A percentile compares a stretch with the other conserved stretches of the same genome.
phyloP scores from a whole-genome alignment of 2,888 invertebrate genomes.

The Zygaena filipendulae region DNA sequence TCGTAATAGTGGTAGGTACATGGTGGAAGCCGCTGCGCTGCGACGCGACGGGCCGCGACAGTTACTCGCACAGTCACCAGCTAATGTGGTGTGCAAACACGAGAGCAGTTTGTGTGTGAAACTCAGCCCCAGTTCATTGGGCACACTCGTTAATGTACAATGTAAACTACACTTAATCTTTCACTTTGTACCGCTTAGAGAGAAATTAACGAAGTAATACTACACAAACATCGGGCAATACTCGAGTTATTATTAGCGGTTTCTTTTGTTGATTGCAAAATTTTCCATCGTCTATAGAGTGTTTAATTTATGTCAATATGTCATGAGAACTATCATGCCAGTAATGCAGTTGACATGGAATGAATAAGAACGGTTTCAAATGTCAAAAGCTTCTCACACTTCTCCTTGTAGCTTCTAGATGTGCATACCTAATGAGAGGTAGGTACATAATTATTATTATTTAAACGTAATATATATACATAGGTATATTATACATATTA shows the following conservation, averaged over 20 bases:
- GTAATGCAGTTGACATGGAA: too few species aligned
- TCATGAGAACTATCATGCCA: conserved; percentile 35
- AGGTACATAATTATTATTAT: too few species aligned
- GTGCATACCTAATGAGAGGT: too few species aligned
- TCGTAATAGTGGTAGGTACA: not conserved
- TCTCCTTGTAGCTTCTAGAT: too few species aligned
- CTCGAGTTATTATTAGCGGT: conserved; percentile 34
- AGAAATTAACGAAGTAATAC: conserved; percentile 52
- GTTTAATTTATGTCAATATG: conserved; percentile 31
- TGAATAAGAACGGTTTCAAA: too few species aligned
- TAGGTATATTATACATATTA: too few species aligned
- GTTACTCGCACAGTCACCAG: conserved; percentile 36
- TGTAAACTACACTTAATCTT: conserved; percentile 54
- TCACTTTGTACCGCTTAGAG: conserved; percentile 55
- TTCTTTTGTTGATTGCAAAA: conserved; percentile 34
- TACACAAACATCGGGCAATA: conserved; percentile 36
- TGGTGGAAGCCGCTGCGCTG: conserved; percentile 8
- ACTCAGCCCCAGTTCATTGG: conserved; percentile 48
- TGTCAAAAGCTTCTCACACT: too few species aligned
- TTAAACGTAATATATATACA: too few species aligned
- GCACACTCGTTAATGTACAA: conserved; percentile 40
- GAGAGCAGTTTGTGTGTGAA: conserved; percentile 45
- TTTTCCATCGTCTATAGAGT: conserved; percentile 22
- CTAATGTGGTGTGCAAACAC: conserved; percentile 46
- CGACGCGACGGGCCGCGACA: conserved; percentile 32